phyloP scores from a whole-genome alignment of 2,888 invertebrate genomes.

The Sussaba pulchella region DNA sequence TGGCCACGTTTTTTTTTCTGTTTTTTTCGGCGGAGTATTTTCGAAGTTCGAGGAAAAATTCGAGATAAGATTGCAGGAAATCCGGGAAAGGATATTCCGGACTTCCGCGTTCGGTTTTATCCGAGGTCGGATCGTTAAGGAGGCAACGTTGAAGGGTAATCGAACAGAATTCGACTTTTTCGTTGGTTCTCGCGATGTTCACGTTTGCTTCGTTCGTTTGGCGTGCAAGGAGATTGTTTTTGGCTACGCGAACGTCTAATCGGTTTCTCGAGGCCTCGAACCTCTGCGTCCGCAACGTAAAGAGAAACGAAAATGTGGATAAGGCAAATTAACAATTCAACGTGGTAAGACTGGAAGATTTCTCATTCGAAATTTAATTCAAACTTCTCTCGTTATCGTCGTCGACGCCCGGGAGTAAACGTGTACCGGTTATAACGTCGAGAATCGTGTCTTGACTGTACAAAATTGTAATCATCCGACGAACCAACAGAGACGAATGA shows the following conservation, averaged over 20 bases:
- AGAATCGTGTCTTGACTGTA: constrained; percentile 44
- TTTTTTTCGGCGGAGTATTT: neutral
- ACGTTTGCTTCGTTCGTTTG: constrained; percentile 14
- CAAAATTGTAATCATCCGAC: constrained; percentile 43
- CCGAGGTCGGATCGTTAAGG: constrained; percentile 1
- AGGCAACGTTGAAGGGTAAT: constrained; percentile 13
- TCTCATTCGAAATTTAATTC: constrained; percentile 60
- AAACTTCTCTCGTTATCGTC: constrained; percentile 50
- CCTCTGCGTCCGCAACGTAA: constrained; percentile 4
- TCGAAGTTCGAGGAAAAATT: neutral
- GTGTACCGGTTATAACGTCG: constrained; percentile 34
- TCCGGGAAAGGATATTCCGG: neutral
- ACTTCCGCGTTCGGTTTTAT: constrained; percentile 13
- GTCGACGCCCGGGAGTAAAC: constrained; percentile 3
- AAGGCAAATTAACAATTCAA: neutral
- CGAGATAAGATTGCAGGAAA: constrained; percentile 10
- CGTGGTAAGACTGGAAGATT: constrained; percentile 34
- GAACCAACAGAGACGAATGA: neutral
- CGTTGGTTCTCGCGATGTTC: constrained; percentile 8
- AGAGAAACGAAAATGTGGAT: neutral
- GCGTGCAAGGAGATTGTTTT: neutral
- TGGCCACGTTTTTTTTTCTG: too few relatives aligned
- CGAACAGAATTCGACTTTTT: constrained; percentile 10
- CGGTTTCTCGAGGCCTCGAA: constrained; percentile 4
- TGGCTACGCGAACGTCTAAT: constrained; percentile 7